These are phyloP conservation scores for Stenolophus ochropezus DNA, from an alignment of 2,888 invertebrate genomes.

Conservation along the genomic window DNA sequence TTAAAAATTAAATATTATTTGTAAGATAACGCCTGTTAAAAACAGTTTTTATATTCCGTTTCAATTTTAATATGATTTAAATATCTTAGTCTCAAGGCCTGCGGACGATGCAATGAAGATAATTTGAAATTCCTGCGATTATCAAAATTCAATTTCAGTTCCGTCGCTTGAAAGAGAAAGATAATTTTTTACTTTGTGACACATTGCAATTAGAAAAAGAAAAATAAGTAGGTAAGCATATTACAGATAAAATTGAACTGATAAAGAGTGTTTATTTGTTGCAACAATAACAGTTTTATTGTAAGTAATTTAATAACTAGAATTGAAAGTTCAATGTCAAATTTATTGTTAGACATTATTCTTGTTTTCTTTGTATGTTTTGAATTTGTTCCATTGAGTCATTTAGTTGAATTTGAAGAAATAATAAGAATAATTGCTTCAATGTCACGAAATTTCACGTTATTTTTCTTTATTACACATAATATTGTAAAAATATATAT, in stretches of 20 bases:
- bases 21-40: not conserved
- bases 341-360: conserved; percentile 3
- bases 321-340: conserved; percentile 42
- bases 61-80: conserved; percentile 51
- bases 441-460: no score
- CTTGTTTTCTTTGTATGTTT: not conserved
- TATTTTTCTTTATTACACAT: no score
- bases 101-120: not conserved
- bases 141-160: conserved; percentile 33
- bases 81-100: conserved; percentile 47
- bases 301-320: conserved; percentile 12
- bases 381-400: not conserved
- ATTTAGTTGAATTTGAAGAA: not conserved
- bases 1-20: not conserved
- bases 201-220: not conserved
- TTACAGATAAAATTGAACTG: conserved; percentile 7
- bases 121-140: conserved; percentile 39
- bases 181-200: not conserved
- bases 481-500: no score
- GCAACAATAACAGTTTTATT: conserved; percentile 42
- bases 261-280: not conserved
- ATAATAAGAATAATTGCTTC: not conserved
- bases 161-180: not conserved
- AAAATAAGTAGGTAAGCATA: conserved; percentile 23
- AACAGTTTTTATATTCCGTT: conserved; percentile 35